phyloP scores from a whole-genome alignment of 2,797 vertebrate genomes.

The Furcifer pardalis region DNA sequence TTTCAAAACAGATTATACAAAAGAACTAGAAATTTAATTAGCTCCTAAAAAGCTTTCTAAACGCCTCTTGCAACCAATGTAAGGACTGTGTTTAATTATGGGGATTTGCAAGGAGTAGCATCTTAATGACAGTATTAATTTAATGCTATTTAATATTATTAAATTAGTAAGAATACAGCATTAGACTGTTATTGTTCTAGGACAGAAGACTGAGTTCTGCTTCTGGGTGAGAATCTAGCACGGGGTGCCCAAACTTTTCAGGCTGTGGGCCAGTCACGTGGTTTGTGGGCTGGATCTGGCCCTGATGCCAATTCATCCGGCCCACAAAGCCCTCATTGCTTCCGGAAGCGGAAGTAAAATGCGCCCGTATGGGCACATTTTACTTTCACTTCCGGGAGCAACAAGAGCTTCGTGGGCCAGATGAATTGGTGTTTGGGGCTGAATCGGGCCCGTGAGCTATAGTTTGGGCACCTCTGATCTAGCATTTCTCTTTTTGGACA shows the following conservation, averaged over 20 bases:
- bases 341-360: too few relatives aligned
- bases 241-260: too few relatives aligned
- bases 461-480: too few relatives aligned
- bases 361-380: too few relatives aligned
- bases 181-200: constrained; percentile 15
- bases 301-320: too few relatives aligned
- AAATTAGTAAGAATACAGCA: not conserved
- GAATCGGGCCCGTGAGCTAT: too few relatives aligned
- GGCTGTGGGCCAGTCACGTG: too few relatives aligned
- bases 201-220: not conserved
- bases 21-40: not conserved
- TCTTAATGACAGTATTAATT: constrained; percentile 6
- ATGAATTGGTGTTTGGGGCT: too few relatives aligned
- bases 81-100: constrained; percentile 20
- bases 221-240: not conserved
- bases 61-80: not conserved
- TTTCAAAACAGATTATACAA: constrained; percentile 26
- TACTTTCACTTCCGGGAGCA: too few relatives aligned
- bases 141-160: constrained; percentile 11
- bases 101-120: constrained; percentile 14
- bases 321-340: too few relatives aligned
- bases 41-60: not conserved
- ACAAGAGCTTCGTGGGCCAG: too few relatives aligned
- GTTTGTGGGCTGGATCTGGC: too few relatives aligned
- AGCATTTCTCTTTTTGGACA: not conserved